A percentile compares a stretch with the other conserved stretches of the same genome.
Conservation (phyloP, 2,888 invertebrate species). For the Caenorhabditis panamensis region DNA sequence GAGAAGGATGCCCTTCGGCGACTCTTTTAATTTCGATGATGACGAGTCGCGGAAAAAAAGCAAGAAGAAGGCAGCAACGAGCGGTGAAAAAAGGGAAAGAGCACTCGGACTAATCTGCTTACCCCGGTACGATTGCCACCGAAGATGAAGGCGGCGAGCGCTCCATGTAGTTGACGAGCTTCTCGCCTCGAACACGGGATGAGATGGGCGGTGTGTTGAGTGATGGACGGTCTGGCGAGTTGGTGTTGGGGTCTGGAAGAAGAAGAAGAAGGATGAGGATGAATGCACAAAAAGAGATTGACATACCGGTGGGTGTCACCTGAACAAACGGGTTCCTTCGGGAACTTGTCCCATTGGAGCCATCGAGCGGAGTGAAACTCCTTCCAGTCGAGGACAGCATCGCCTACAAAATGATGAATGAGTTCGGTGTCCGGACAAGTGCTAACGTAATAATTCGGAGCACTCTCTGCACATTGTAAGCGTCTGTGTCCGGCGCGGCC, state of each 20-base stretch:
- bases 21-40: slow-evolving; percentile 52
- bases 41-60: slow-evolving; percentile 17
- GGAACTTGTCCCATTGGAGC: slow-evolving; percentile 57
- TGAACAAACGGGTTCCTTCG: slow-evolving; percentile 59
- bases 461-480: slow-evolving; percentile 14
- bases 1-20: slow-evolving; percentile 49
- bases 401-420: slow-evolving; percentile 36
- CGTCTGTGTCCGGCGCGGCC: slow-evolving; percentile 8
- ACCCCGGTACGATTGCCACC: slow-evolving; percentile 56
- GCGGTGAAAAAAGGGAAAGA: slow-evolving; percentile 20
- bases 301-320: slow-evolving; percentile 45
- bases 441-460: slow-evolving; percentile 46
- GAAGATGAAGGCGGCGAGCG: slow-evolving; percentile 54
- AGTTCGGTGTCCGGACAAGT: slow-evolving; percentile 20
- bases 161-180: slow-evolving; percentile 62
- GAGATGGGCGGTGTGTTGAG: slow-evolving; percentile 52
- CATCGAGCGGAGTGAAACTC: slow-evolving; percentile 54
- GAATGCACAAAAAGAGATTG: not conserved
- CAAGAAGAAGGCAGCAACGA: slow-evolving; percentile 21
- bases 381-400: slow-evolving; percentile 55
- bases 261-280: not conserved
- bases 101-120: slow-evolving; percentile 53
- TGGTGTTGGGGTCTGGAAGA: slow-evolving; percentile 39
- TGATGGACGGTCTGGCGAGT: slow-evolving; percentile 32
- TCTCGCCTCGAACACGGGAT: slow-evolving; percentile 61